Conservation (phyloP, 23 tunicate species). For the Halocynthia aurantium region DNA sequence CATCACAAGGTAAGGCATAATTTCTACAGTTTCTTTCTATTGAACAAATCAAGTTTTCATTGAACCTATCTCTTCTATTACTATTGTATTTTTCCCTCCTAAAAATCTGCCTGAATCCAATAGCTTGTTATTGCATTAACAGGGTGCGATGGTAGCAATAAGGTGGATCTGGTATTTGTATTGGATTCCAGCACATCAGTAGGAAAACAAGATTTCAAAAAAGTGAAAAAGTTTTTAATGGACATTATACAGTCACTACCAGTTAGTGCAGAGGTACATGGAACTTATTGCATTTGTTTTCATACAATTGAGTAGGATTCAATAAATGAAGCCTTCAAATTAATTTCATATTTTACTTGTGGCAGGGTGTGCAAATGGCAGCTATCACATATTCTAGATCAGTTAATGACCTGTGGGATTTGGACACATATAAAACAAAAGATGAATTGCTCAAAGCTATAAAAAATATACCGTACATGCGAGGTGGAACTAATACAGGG, state of each 20-base stretch:
- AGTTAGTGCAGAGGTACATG: constrained; percentile 17
- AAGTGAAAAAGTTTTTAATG: constrained; percentile 20
- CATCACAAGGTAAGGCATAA: too few relatives aligned
- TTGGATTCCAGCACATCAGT: constrained; percentile 49
- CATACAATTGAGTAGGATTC: too few relatives aligned
- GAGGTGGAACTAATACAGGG: constrained; percentile 46
- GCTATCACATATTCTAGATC: constrained; percentile 29
- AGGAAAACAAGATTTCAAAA: constrained; percentile 18
- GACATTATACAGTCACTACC: constrained; percentile 24
- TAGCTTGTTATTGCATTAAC: neutral
- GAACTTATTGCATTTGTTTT: too few relatives aligned
- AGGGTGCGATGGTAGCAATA: constrained; percentile 11
- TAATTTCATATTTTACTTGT: too few relatives aligned
- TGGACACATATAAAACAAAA: constrained; percentile 15
- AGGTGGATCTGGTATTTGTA: constrained; percentile 26
- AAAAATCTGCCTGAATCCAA: too few relatives aligned
- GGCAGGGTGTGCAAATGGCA: constrained; percentile 12
- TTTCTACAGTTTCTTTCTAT: too few relatives aligned
- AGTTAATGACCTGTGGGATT: constrained; percentile 27
- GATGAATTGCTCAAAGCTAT: constrained; percentile 23
- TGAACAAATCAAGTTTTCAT: too few relatives aligned
- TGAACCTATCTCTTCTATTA: too few relatives aligned
- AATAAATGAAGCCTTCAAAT: too few relatives aligned
- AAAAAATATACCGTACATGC: constrained; percentile 8
- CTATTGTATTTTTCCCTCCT: too few relatives aligned